Conservation (phyloP, 1,140 invertebrate genomes). For the Zelostemma sp. region DNA sequence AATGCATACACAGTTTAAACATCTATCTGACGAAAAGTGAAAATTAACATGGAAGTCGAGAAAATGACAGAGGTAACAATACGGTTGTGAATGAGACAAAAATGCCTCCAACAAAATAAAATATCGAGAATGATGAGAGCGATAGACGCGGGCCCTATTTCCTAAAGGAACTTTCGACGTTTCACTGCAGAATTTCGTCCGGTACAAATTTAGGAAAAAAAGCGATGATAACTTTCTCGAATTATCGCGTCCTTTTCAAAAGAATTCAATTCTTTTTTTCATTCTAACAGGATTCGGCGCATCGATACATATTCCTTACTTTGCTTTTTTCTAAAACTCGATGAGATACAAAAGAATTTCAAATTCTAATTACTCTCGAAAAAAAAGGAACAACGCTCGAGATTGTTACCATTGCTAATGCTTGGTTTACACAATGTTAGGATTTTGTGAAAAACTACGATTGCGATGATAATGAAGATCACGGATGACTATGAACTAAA, state of each 20-base stretch:
- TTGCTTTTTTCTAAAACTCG: no score
- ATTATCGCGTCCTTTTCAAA: neutral
- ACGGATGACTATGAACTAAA: constrained; percentile 59
- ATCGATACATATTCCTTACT: no score
- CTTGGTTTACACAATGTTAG: no score
- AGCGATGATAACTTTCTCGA: neutral
- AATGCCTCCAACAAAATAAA: neutral
- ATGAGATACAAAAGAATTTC: no score
- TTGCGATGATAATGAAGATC: constrained; percentile 26
- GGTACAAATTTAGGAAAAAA: neutral
- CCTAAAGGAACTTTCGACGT: neutral
- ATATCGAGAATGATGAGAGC: constrained; percentile 4
- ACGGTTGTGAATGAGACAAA: constrained; percentile 9
- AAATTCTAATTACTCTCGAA: no score
- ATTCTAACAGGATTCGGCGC: no score
- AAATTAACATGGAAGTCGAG: constrained; percentile 31
- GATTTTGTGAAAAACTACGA: neutral
- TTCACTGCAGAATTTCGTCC: neutral
- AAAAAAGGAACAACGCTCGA: no score
- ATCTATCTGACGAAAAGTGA: constrained; percentile 57
- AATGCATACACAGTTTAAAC: constrained; percentile 67
- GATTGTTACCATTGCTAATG: no score
- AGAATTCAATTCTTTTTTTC: no score
- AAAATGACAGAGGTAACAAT: constrained; percentile 31
- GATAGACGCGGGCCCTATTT: neutral